Evolutionary conservation across 2,888 invertebrate genomes (phyloP).

Genomic region (Oasisia sp.): DNA sequence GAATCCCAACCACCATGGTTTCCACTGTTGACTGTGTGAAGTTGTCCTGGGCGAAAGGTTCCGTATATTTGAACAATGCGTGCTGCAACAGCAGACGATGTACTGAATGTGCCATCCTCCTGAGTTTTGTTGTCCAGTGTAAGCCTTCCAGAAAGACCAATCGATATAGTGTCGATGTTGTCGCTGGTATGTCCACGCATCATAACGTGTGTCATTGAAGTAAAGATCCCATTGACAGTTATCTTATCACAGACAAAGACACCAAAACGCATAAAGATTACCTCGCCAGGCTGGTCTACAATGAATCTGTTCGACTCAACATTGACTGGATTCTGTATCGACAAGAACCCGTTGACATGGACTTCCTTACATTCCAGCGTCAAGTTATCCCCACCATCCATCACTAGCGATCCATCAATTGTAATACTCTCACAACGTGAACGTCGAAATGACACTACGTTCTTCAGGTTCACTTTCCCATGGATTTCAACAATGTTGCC

Average conservation of each 20-base stretch:
- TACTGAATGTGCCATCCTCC: neutral
- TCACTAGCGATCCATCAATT: neutral
- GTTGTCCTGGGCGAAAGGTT: neutral
- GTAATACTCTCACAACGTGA: neutral
- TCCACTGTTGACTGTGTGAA: neutral
- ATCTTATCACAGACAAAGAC: neutral
- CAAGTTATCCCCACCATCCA: neutral
- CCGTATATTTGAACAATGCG: neutral
- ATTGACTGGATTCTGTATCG: neutral
- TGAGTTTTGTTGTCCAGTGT: neutral
- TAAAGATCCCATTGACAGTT: neutral
- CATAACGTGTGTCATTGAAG: neutral
- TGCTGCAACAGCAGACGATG: slow-evolving; percentile 1
- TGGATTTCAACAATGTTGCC: neutral
- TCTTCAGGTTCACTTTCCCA: neutral
- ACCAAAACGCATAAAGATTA: neutral
- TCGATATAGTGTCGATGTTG: neutral
- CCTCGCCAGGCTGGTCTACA: neutral
- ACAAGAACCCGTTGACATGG: neutral
- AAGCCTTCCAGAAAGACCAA: neutral
- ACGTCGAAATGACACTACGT: neutral
- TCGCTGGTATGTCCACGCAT: neutral
- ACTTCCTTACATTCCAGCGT: slow-evolving; percentile 17
- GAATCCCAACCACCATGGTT: neutral
- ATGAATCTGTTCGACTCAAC: neutral